Conservation (phyloP, 2,888 invertebrate species). For the Vanessa cardui region DNA sequence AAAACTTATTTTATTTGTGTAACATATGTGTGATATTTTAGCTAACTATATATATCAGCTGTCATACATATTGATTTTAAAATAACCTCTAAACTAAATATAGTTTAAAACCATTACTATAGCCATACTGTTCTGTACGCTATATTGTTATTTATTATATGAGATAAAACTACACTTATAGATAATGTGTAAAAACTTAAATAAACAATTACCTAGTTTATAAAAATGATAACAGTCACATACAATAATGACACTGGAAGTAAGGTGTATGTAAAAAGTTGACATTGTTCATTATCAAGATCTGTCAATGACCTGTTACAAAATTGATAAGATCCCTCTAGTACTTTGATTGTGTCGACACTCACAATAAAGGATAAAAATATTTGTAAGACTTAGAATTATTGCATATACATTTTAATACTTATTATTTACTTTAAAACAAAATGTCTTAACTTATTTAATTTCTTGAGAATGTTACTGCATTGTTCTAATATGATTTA, state of each 20-base stretch:
- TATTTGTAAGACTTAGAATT: neutral
- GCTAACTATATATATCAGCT: neutral
- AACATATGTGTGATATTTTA: too few species aligned
- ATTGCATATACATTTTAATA: neutral
- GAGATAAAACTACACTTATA: constrained; percentile 42
- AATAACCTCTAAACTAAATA: neutral
- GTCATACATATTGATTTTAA: neutral
- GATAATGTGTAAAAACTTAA: constrained; percentile 43
- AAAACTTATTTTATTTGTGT: too few species aligned
- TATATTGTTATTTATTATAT: constrained; percentile 36
- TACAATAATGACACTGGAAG: constrained; percentile 8
- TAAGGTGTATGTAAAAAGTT: constrained; percentile 30
- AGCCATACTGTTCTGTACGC: constrained; percentile 25
- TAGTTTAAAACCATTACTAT: constrained; percentile 7
- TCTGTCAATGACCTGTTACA: constrained; percentile 45
- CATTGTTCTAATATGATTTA: neutral
- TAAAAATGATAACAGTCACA: constrained; percentile 37
- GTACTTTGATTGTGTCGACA: constrained; percentile 28
- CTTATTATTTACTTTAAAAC: too few species aligned
- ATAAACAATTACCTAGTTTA: constrained; percentile 42
- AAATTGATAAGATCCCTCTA: constrained; percentile 41
- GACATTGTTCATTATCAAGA: constrained; percentile 35
- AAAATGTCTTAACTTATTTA: neutral
- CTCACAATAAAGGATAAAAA: constrained; percentile 10
- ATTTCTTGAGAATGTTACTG: neutral